phyloP scores from a whole-genome alignment of 53 echinoderm and acorn worm genomes.

The Zoroaster sp. region DNA sequence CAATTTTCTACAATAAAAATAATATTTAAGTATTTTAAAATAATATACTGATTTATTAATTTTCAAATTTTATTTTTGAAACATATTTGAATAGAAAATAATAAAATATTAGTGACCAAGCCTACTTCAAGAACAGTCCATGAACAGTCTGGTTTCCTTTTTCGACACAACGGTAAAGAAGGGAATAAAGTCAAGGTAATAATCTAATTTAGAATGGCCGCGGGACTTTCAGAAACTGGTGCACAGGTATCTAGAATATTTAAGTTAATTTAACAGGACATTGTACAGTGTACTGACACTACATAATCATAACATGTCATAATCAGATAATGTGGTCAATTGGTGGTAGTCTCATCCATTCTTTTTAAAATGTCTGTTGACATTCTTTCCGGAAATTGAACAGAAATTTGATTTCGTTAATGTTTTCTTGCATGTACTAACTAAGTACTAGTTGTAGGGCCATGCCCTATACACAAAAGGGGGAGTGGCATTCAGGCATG shows the following conservation, averaged over 20 bases:
- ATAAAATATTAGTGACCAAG: neutral
- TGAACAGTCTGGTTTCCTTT: neutral
- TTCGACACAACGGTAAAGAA: neutral
- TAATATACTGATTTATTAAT: neutral
- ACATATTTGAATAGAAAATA: neutral
- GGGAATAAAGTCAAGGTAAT: neutral
- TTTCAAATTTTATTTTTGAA: neutral
- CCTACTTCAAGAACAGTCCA: neutral
- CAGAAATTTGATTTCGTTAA: no score
- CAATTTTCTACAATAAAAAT: neutral
- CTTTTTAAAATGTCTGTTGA: no score
- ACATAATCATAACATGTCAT: no score
- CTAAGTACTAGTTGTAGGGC: no score
- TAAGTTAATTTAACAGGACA: no score
- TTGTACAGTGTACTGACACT: no score
- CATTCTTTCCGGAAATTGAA: no score
- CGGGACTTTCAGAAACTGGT: constrained; percentile 69
- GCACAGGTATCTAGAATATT: constrained; percentile 60
- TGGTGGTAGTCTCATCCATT: no score
- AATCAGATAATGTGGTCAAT: no score
- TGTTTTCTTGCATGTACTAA: no score
- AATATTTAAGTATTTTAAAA: neutral
- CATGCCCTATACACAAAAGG: no score
- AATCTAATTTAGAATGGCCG: constrained; percentile 15
- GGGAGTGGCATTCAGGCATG: no score